These are phyloP conservation scores for Branchipolynoe longqiensis DNA, from an alignment of 2,888 invertebrate genomes.

Conservation along the genomic window DNA sequence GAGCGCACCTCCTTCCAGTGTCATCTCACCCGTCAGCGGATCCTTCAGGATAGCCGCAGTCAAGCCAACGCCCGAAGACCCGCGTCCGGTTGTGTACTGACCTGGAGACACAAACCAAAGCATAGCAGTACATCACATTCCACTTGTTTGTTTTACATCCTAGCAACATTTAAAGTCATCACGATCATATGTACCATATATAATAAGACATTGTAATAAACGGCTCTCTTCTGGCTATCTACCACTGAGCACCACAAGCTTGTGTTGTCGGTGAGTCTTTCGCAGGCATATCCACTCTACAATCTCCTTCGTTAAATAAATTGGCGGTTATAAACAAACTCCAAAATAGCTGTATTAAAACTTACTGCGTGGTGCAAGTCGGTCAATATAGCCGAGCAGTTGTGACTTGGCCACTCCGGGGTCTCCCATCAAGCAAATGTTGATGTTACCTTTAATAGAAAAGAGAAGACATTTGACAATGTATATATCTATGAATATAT, in stretches of 20 bases:
- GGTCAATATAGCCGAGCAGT: conserved; percentile 94
- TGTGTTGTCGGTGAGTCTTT: no score
- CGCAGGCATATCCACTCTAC: no score
- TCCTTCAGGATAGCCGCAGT: conserved; percentile 99
- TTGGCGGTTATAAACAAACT: no score
- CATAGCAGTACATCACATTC: no score
- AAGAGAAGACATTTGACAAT: not conserved
- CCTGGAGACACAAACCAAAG: conserved; percentile 80
- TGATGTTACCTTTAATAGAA: conserved; percentile 85
- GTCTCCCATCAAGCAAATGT: conserved; percentile 99
- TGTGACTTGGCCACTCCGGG: conserved; percentile 99
- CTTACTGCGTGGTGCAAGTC: conserved; percentile 90
- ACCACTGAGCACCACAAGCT: no score
- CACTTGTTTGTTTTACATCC: no score
- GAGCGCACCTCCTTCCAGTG: conserved; percentile 92
- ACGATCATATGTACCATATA: not conserved
- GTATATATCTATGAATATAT: no score
- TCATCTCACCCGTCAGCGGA: conserved; percentile 98
- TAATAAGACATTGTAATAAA: not conserved
- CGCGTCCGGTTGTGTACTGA: conserved; percentile 97
- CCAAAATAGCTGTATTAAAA: no score
- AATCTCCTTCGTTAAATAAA: no score
- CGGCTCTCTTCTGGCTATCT: no score
- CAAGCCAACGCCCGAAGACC: conserved; percentile 98
- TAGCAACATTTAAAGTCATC: no score